These are phyloP conservation scores for Suricata suricatta DNA, from an alignment of 2,113 vertebrate genomes.

Conservation along the genomic window DNA sequence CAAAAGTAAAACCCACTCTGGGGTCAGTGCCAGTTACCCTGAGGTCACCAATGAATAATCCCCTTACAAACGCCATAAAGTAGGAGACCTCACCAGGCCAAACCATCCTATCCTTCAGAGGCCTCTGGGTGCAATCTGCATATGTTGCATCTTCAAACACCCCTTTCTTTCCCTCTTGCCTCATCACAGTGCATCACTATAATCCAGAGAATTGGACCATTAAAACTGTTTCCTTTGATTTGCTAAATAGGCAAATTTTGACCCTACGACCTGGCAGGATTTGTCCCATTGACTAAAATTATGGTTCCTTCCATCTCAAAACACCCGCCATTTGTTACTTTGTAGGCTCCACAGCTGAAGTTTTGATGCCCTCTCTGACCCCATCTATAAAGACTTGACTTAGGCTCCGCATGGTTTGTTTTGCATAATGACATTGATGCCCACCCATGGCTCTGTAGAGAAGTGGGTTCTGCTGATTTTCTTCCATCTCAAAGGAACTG, in stretches of 20 bases:
- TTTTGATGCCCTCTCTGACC: background rate
- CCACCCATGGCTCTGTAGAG: background rate
- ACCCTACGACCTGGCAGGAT: background rate
- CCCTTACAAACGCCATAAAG: background rate
- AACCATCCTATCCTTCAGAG: background rate
- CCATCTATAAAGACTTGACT: background rate
- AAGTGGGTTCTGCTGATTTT: background rate
- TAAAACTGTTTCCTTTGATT: slow-evolving; percentile 48
- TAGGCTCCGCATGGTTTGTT: background rate
- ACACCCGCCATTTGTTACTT: background rate
- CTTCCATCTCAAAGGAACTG: background rate
- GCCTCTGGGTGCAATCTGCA: background rate
- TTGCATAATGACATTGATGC: background rate
- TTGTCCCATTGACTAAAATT: background rate
- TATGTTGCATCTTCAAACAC: slow-evolving; percentile 43
- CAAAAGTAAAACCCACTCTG: background rate
- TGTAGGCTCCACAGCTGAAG: background rate
- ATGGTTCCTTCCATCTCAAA: background rate
- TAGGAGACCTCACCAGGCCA: background rate
- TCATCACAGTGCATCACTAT: background rate
- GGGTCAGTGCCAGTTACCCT: background rate
- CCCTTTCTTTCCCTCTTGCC: background rate
- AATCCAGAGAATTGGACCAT: background rate
- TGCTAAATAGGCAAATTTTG: slow-evolving; percentile 19
- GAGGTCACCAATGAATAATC: background rate